Evolutionary conservation across 2,797 vertebrate species (phyloP).

Genomic region (Hyperoplus immaculatus): DNA sequence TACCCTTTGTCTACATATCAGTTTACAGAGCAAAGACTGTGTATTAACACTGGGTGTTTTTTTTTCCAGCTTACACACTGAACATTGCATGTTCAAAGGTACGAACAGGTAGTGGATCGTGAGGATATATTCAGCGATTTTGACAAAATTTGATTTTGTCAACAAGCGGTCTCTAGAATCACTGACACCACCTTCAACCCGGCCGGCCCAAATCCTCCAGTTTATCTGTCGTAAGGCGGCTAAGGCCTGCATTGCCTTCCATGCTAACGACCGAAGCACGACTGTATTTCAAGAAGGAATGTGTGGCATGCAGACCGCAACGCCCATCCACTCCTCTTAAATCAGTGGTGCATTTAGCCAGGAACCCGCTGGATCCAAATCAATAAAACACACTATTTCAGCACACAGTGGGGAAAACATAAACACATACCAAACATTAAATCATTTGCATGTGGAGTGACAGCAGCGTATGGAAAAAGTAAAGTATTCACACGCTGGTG

Average conservation of each 20-base stretch:
- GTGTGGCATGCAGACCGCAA: slow-evolving; percentile 67
- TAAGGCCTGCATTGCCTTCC: slow-evolving; percentile 39
- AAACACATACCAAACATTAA: slow-evolving; percentile 68
- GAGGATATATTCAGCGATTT: no score
- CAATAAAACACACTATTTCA: slow-evolving; percentile 73
- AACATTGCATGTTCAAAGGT: no score
- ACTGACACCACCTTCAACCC: slow-evolving; percentile 11
- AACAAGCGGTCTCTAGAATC: no score
- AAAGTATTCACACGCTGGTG: slow-evolving; percentile 40
- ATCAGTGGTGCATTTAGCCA: slow-evolving; percentile 76
- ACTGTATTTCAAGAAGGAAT: slow-evolving; percentile 72
- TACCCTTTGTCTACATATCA: no score
- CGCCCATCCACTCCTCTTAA: slow-evolving; percentile 69
- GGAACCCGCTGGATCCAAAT: slow-evolving; percentile 69
- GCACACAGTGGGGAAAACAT: slow-evolving; percentile 47
- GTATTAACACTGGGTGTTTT: no score
- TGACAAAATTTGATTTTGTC: no score
- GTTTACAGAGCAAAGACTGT: no score
- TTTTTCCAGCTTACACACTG: no score
- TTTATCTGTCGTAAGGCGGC: slow-evolving; percentile 41
- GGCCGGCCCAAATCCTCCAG: slow-evolving; percentile 48
- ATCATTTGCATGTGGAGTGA: slow-evolving; percentile 67
- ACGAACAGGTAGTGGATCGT: no score
- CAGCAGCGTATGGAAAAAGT: slow-evolving; percentile 35
- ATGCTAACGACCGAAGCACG: slow-evolving; percentile 32